phyloP scores from a whole-genome alignment of 2,113 vertebrate species.

The Pimephales promelas region DNA sequence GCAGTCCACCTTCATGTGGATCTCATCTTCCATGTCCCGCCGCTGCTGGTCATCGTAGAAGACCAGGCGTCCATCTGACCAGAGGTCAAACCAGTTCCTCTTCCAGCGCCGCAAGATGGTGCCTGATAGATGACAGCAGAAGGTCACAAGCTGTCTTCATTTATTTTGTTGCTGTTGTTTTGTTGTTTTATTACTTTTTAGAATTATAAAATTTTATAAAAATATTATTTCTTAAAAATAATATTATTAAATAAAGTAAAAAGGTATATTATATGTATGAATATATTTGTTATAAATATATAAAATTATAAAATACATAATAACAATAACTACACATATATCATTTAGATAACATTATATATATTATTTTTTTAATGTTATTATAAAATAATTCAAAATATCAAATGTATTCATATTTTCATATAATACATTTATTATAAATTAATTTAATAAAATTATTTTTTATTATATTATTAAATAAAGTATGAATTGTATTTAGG shows the following conservation, averaged over 20 bases:
- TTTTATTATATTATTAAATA: no score
- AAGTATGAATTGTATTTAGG: no score
- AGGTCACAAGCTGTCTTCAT: background rate
- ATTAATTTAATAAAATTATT: no score
- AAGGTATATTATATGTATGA: background rate
- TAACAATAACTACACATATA: no score
- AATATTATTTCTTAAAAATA: background rate
- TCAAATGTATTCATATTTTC: no score
- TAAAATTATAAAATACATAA: no score
- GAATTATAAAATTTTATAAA: background rate
- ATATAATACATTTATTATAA: no score
- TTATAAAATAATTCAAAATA: no score
- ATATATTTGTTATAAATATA: no score
- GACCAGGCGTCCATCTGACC: slow-evolving; percentile 88
- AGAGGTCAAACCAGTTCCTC: slow-evolving; percentile 96
- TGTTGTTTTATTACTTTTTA: background rate
- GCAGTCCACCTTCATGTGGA: slow-evolving; percentile 91
- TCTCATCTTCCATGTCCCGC: slow-evolving; percentile 87
- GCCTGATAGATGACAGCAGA: slow-evolving; percentile 64
- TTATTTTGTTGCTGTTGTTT: no score
- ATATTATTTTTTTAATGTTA: no score
- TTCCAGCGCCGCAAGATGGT: slow-evolving; percentile 96
- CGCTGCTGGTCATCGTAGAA: slow-evolving; percentile 90
- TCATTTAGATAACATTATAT: no score
- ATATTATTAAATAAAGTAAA: background rate